These are phyloP conservation scores for Noturus placidus DNA, from an alignment of 2,113 vertebrate species.

Conservation along the genomic window DNA sequence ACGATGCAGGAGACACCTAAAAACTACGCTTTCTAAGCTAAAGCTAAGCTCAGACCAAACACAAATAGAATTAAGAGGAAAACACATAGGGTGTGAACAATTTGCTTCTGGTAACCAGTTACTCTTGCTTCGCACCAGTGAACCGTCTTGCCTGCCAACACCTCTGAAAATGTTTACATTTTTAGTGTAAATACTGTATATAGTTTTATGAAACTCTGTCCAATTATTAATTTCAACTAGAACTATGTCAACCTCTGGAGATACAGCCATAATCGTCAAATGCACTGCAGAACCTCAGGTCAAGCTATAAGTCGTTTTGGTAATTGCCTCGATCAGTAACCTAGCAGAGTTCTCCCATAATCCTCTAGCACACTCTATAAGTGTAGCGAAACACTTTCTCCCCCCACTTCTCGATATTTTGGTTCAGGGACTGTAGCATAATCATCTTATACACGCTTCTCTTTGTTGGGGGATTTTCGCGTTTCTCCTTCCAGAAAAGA, in stretches of 20 bases:
- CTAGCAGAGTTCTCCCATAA: conserved; percentile 41
- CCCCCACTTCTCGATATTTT: conserved; percentile 58
- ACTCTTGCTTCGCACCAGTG: not conserved
- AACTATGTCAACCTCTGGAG: no score
- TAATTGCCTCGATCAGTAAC: conserved; percentile 40
- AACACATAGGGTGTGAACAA: not conserved
- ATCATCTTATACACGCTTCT: conserved; percentile 58
- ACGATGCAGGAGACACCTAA: not conserved
- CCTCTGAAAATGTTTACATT: not conserved
- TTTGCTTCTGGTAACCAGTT: not conserved
- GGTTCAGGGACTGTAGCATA: conserved; percentile 48
- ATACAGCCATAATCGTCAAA: not conserved
- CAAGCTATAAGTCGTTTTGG: conserved; percentile 26
- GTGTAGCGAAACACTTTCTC: conserved; percentile 45
- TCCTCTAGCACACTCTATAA: conserved; percentile 43
- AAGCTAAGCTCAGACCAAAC: not conserved
- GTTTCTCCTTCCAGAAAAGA: conserved; percentile 81
- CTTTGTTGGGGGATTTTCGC: conserved; percentile 71
- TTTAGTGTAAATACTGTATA: not conserved
- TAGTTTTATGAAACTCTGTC: not conserved
- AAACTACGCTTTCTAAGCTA: not conserved
- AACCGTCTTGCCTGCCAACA: not conserved
- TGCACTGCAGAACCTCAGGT: conserved; percentile 59
- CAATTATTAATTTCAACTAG: not conserved
- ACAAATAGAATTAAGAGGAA: not conserved